Evolutionary conservation across 2,113 vertebrate genomes (phyloP).

Genomic region (Eolophus roseicapilla): DNA sequence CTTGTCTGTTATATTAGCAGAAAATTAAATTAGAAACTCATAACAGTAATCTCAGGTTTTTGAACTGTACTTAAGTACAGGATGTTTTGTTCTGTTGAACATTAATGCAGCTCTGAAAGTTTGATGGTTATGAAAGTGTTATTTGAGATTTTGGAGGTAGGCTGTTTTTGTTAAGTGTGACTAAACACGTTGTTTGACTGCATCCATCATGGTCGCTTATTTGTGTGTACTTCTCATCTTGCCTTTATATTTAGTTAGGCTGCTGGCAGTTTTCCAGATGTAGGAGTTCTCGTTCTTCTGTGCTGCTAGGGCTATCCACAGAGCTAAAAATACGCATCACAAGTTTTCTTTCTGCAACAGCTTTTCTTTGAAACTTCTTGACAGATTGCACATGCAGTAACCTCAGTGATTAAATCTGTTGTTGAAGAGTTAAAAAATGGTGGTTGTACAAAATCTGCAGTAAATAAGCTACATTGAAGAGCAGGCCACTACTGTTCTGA

Average conservation of each 20-base stretch:
- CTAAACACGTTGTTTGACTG: background rate
- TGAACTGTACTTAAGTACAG: background rate
- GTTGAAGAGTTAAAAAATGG: background rate
- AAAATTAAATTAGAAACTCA: background rate
- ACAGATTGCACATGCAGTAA: background rate
- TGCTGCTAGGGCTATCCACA: background rate
- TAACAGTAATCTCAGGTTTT: background rate
- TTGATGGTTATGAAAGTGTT: background rate
- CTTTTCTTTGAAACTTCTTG: background rate
- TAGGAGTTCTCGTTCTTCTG: background rate
- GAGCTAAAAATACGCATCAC: rapidly evolving
- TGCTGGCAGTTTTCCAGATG: background rate
- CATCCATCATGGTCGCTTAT: background rate
- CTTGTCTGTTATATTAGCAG: background rate
- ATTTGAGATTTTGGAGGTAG: background rate
- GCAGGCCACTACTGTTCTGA: background rate
- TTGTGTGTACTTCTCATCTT: background rate
- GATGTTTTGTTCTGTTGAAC: background rate
- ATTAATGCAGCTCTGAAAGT: background rate
- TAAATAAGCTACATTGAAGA: background rate
- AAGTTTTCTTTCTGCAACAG: background rate
- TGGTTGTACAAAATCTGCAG: background rate
- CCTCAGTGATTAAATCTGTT: background rate
- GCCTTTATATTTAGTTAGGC: background rate
- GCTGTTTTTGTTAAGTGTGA: background rate